Percentiles rank a stretch among this genome's conserved stretches.
These are phyloP conservation scores for Clistopyga incitator DNA, from an alignment of 2,888 invertebrate species.

Conservation along the genomic window DNA sequence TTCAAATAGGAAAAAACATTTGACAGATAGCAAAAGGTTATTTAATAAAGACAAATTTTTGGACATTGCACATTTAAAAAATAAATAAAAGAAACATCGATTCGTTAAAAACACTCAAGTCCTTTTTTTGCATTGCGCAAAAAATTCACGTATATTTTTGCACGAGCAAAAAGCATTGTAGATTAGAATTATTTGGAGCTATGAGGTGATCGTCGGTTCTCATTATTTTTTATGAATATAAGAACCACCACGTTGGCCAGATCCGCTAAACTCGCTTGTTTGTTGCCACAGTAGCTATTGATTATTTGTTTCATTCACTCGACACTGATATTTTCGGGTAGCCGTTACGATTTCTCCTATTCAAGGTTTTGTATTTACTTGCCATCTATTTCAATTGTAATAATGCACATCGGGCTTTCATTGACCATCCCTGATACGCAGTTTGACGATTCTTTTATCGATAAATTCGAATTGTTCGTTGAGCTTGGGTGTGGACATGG, in stretches of 20 bases:
- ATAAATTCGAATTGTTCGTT: not conserved
- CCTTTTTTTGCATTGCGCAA: too few species aligned
- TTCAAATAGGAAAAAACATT: too few species aligned
- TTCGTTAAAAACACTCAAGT: too few species aligned
- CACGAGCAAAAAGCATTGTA: not conserved
- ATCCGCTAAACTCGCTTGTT: constrained; percentile 1
- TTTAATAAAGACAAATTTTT: not conserved
- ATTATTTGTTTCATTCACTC: not conserved
- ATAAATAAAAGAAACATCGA: not conserved
- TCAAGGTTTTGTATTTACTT: constrained; percentile 1
- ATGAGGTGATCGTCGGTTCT: not conserved
- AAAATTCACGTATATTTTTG: not conserved
- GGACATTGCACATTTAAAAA: not conserved
- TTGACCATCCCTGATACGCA: not conserved
- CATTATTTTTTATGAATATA: not conserved
- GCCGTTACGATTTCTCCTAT: not conserved
- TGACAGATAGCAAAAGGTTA: too few species aligned
- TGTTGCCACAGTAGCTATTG: not conserved
- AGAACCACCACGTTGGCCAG: not conserved
- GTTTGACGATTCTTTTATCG: not conserved
- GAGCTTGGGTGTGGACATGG: too few species aligned
- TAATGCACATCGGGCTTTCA: not conserved
- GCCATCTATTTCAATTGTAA: constrained; percentile 16
- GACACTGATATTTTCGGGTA: not conserved
- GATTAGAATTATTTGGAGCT: not conserved